These are phyloP conservation scores for Sciurus niger DNA, from an alignment of 2,113 vertebrate genomes.

Conservation along the genomic window DNA sequence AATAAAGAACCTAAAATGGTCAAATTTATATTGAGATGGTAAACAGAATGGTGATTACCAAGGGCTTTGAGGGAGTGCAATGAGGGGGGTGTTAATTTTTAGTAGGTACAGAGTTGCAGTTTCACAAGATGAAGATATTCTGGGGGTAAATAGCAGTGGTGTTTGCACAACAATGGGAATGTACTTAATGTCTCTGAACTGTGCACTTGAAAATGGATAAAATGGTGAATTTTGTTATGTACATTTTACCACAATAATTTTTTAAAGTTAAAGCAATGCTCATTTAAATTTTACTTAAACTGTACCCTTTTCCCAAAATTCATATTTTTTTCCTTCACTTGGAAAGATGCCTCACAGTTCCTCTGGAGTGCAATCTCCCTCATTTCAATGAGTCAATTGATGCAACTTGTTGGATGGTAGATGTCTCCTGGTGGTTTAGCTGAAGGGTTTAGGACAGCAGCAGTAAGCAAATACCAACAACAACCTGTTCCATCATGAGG, in stretches of 20 bases:
- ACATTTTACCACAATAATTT: neutral
- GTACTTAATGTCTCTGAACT: neutral
- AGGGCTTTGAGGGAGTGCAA: neutral
- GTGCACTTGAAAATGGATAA: neutral
- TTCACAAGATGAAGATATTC: neutral
- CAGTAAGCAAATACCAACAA: neutral
- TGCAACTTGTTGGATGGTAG: neutral
- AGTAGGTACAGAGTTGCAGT: neutral
- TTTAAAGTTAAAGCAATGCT: neutral
- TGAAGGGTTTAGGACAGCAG: neutral
- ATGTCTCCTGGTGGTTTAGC: neutral
- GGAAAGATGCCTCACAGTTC: neutral
- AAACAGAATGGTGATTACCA: neutral
- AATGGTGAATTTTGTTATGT: neutral
- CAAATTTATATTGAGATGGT: neutral
- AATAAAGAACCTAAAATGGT: neutral
- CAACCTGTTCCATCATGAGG: neutral
- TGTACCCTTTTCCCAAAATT: neutral
- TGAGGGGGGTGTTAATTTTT: neutral
- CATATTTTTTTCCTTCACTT: neutral
- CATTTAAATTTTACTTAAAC: slow-evolving; percentile 41
- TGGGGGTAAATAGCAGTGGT: neutral
- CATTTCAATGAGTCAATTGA: neutral
- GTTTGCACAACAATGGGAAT: neutral
- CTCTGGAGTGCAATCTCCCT: neutral